phyloP scores from a whole-genome alignment of 2,797 vertebrate genomes.

The Distichodus sexfasciatus region DNA sequence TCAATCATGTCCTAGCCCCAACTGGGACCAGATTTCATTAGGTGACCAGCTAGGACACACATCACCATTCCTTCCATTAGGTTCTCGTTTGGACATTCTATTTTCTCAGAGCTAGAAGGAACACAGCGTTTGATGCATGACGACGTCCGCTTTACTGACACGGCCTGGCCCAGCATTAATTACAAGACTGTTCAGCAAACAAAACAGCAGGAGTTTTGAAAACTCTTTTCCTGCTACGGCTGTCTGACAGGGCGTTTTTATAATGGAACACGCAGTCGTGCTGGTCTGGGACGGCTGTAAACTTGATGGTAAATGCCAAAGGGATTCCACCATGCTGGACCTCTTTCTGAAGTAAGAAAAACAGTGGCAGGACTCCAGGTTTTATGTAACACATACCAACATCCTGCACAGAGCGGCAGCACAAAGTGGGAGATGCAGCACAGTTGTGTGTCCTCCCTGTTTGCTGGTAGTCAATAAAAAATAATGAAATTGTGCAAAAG shows the following conservation, averaged over 20 bases:
- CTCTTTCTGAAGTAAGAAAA: not conserved
- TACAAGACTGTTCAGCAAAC: not conserved
- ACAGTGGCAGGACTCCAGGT: too few species aligned
- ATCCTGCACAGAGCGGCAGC: slow-evolving; percentile 1
- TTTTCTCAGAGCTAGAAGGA: slow-evolving; percentile 17
- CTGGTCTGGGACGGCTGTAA: not conserved
- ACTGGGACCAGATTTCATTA: slow-evolving; percentile 56
- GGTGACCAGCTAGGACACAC: slow-evolving; percentile 49
- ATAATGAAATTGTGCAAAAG: too few species aligned
- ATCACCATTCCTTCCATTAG: slow-evolving; percentile 54
- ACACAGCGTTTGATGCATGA: not conserved
- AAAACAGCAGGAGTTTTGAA: not conserved
- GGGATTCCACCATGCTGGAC: not conserved
- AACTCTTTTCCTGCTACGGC: not conserved
- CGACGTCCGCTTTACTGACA: not conserved
- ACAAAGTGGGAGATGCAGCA: not conserved
- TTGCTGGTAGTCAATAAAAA: not conserved
- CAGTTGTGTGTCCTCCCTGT: too few species aligned
- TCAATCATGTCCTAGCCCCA: slow-evolving; percentile 52
- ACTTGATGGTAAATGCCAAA: slow-evolving; percentile 2
- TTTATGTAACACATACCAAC: not conserved
- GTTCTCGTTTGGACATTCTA: slow-evolving; percentile 45
- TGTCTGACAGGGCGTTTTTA: not conserved
- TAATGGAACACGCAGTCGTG: not conserved
- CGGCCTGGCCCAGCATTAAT: not conserved